Percentiles rank a stretch among this genome's conserved stretches.
Evolutionary conservation across 2,888 invertebrate species (phyloP).

Genomic region (Anticlea derivata): DNA sequence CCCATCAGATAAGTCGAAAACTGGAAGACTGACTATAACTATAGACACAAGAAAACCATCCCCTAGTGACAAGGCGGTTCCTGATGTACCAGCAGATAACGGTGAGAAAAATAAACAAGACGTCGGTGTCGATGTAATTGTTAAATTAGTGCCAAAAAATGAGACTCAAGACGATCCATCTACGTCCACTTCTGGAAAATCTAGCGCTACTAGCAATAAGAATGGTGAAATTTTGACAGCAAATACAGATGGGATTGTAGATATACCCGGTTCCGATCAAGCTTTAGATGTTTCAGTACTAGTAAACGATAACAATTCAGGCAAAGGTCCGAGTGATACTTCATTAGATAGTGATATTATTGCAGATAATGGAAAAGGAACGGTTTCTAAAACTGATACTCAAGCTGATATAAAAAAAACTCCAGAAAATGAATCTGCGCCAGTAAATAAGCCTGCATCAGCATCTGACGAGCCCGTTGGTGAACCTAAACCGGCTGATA

Average conservation of each 20-base stretch:
- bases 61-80: conserved; percentile 1
- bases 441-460: too few species aligned
- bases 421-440: background rate
- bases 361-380: conserved; percentile 10
- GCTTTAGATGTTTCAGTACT: conserved; percentile 12
- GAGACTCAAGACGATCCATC: background rate
- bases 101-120: conserved; percentile 13
- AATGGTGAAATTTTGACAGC: conserved; percentile 6
- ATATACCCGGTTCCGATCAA: conserved; percentile 7
- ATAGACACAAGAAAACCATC: conserved; percentile 39
- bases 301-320: conserved; percentile 11
- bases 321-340: background rate
- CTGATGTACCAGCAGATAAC: conserved; percentile 2
- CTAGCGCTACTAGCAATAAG: conserved; percentile 7
- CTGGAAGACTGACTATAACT: conserved; percentile 42
- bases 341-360: conserved; percentile 20
- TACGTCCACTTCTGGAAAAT: conserved; percentile 12
- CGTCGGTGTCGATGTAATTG: conserved; percentile 22
- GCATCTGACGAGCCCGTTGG: too few species aligned
- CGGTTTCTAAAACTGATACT: conserved; percentile 16
- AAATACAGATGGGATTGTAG: conserved; percentile 12
- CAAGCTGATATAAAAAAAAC: conserved; percentile 7
- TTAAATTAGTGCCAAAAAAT: conserved; percentile 13
- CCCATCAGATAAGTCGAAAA: conserved; percentile 24
- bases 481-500: too few species aligned